Conservation (phyloP, 2,113 vertebrate genomes). For the Nestor notabilis region DNA sequence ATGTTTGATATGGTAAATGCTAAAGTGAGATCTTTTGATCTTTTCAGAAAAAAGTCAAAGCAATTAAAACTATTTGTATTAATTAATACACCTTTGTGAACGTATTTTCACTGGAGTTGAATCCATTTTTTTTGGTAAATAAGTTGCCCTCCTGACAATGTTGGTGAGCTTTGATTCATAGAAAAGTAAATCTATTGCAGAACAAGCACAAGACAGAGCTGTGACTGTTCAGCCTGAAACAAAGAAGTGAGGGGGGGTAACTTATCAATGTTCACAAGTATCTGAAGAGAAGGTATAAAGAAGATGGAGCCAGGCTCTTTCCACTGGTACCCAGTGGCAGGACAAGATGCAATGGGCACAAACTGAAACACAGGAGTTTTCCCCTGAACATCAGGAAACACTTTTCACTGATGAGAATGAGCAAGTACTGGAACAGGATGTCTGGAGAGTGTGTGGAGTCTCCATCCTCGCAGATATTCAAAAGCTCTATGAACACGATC, state of each 20-base stretch:
- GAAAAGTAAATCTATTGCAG: not conserved
- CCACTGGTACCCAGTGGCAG: not conserved
- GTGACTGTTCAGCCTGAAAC: not conserved
- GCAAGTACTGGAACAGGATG: not conserved
- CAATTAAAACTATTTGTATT: not conserved
- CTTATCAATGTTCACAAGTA: not conserved
- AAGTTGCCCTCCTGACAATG: not conserved
- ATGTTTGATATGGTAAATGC: not conserved
- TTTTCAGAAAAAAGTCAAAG: not conserved
- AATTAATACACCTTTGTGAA: not conserved
- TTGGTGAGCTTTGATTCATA: not conserved
- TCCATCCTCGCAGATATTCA: not conserved
- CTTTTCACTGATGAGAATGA: not conserved
- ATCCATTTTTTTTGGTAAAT: not conserved
- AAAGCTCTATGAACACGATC: rapidly evolving
- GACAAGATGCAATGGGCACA: not conserved
- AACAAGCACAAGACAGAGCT: not conserved
- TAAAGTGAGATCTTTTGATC: not conserved
- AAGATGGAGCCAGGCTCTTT: not conserved
- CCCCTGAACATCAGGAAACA: not conserved
- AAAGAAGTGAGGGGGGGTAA: not conserved
- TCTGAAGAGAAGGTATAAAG: not conserved
- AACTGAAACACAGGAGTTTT: not conserved
- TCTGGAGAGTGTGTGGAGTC: not conserved
- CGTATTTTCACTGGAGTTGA: not conserved